Percentiles rank a stretch among this genome's conserved stretches.
phyloP scores from a whole-genome alignment of 92 coral and sea anemone species.

The Zoanthus gigantus region DNA sequence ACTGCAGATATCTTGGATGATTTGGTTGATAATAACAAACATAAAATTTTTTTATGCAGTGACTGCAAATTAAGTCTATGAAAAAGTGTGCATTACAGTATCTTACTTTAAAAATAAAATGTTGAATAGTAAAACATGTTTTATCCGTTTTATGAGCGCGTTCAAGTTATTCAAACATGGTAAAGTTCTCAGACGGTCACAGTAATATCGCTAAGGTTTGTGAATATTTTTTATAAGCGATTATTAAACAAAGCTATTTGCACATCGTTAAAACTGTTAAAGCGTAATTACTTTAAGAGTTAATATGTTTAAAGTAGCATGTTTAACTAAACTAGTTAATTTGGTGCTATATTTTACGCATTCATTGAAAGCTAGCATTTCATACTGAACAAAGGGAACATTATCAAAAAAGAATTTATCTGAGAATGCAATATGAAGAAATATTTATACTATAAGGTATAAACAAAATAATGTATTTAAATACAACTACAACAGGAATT shows the following conservation, averaged over 20 bases:
- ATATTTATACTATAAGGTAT: neutral
- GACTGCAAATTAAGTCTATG: too few species aligned
- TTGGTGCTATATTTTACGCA: neutral
- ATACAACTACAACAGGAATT: constrained; percentile 2
- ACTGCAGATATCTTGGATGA: too few species aligned
- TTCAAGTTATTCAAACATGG: neutral
- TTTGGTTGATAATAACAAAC: too few species aligned
- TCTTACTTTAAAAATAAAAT: too few species aligned
- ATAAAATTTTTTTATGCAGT: too few species aligned
- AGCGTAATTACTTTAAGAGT: constrained; percentile 15
- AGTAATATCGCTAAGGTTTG: too few species aligned
- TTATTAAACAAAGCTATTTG: constrained; percentile 27
- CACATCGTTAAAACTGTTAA: constrained; percentile 30
- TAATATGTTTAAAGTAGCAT: constrained; percentile 7
- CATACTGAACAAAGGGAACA: neutral
- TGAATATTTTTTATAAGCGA: neutral
- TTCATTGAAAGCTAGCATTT: neutral
- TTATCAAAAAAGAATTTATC: neutral
- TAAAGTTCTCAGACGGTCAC: too few species aligned
- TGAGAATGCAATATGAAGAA: neutral
- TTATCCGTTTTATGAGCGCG: neutral
- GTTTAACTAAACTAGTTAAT: neutral
- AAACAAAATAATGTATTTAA: too few species aligned
- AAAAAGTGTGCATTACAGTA: too few species aligned
- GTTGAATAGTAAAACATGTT: neutral